Evolutionary conservation across 2,797 vertebrate species (phyloP), one percentile per base, ranked within the genome.

Genomic region (Crocidura indochinensis): DNA sequence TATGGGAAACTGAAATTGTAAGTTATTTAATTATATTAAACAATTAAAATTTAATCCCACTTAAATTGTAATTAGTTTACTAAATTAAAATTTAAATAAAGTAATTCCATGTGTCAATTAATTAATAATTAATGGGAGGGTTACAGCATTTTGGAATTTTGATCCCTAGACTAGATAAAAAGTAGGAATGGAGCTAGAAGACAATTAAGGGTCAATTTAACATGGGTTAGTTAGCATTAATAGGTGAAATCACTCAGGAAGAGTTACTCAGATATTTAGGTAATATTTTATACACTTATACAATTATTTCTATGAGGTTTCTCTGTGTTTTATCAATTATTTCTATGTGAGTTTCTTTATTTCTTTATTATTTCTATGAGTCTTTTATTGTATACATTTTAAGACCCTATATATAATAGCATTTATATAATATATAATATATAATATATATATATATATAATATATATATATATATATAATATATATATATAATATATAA

Each of bases 21-120:
- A 60, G 56, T 53, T 51, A 51, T 51, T 51, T 60, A 15, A 20
- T 22, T 60, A 60, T 20, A 60, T 60, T 19, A 60, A 20, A 19
- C 22, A 56, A 15, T 15, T 56, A 60, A 17, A 60, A 60, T 60
- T 60, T 60, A 60, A 60, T n/a, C 8, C 7, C 27, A 65, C 10
- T 65, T 82, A 77, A n/a, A 47, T n/a, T 77, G 76, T 90, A 82
- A 68, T 75, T 82, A 51, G 31, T 74, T 84, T 79, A 20, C 56
- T 89, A 31, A 69, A 10, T 76, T 22, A 60, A 60, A 85, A 80
- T 47, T 91, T 85, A 79, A 51, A 60, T 68, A n/a, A 51, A 27
- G 31, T 88, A 53, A 72, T 17, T 24, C 26, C 10, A 4, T 27
- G 6, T 89, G n/a, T 46, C 15, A 78, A n/a, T 5, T 51, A 38